Conservation (phyloP, 2,888 invertebrate species). For the Ceriagrion tenellum region DNA sequence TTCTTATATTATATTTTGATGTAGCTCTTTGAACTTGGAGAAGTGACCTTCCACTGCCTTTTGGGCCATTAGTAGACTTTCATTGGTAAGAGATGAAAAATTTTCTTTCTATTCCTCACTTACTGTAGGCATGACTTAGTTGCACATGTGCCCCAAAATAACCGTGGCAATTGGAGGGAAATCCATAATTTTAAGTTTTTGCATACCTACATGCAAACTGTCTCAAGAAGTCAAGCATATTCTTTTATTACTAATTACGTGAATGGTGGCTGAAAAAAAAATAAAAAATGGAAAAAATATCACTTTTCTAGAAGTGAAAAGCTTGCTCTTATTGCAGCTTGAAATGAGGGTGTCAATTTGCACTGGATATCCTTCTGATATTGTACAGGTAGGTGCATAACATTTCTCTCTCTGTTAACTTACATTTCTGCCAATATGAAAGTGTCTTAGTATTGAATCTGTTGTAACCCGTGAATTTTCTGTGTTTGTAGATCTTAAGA, state of each 20-base stretch:
- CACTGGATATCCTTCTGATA: constrained; percentile 68
- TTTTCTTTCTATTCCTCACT: constrained; percentile 43
- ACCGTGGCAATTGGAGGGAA: constrained; percentile 66
- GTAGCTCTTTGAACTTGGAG: constrained; percentile 66
- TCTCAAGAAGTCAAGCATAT: constrained; percentile 57
- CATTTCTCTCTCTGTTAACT: constrained; percentile 68
- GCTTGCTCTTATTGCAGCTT: constrained; percentile 63
- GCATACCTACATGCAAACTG: constrained; percentile 60
- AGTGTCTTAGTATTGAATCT: constrained; percentile 69
- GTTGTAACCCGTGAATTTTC: constrained; percentile 68
- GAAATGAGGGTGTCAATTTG: constrained; percentile 68
- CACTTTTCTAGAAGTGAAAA: constrained; percentile 68
- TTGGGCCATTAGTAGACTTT: constrained; percentile 65
- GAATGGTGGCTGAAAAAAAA: constrained; percentile 63
- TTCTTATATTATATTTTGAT: constrained; percentile 57
- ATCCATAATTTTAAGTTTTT: constrained; percentile 52
- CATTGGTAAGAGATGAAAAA: constrained; percentile 41
- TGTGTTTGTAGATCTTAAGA: constrained; percentile 68
- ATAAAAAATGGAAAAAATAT: constrained; percentile 60
- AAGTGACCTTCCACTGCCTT: constrained; percentile 68
- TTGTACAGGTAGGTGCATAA: constrained; percentile 68
- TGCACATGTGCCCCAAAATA: constrained; percentile 60
- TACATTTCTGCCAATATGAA: constrained; percentile 69
- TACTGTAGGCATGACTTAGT: constrained; percentile 61
- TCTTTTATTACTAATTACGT: constrained; percentile 65